These are phyloP conservation scores for Mylabris sibirica DNA, from an alignment of 2,888 invertebrate species.

Conservation along the genomic window DNA sequence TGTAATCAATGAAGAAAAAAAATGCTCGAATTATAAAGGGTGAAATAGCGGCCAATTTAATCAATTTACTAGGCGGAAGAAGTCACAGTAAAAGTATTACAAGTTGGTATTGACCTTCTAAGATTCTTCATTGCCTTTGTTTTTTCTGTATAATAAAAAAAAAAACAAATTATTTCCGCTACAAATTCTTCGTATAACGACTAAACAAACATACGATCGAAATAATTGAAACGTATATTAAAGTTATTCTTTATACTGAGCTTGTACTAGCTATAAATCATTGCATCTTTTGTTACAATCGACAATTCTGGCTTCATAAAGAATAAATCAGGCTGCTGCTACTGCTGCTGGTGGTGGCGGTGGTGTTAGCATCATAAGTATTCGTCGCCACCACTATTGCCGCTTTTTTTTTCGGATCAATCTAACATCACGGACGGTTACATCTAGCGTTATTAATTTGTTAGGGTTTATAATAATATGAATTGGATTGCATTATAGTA, in stretches of 20 bases:
- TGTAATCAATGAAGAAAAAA: not conserved
- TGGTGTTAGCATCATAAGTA: not conserved
- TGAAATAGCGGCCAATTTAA: constrained; percentile 16
- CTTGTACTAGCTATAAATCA: not conserved
- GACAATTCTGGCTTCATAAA: not conserved
- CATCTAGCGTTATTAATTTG: constrained; percentile 1
- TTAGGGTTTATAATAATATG: no score
- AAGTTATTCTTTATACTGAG: not conserved
- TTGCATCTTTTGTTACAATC: not conserved
- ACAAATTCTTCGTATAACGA: no score
- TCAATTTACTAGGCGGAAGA: constrained; percentile 34
- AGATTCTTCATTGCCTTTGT: no score
- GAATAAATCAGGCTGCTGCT: no score
- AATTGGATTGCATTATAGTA: no score
- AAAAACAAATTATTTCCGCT: not conserved
- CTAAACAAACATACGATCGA: not conserved
- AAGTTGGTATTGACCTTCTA: not conserved
- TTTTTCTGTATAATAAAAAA: no score
- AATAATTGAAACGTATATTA: constrained; percentile 6
- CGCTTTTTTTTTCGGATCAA: not conserved
- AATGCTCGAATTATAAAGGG: not conserved
- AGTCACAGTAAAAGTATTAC: not conserved
- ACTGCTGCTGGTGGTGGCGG: no score
- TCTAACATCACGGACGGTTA: not conserved
- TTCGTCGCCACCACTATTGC: no score